Conservation (phyloP, 2,888 invertebrate genomes). For the Eupelmus urozonus region DNA sequence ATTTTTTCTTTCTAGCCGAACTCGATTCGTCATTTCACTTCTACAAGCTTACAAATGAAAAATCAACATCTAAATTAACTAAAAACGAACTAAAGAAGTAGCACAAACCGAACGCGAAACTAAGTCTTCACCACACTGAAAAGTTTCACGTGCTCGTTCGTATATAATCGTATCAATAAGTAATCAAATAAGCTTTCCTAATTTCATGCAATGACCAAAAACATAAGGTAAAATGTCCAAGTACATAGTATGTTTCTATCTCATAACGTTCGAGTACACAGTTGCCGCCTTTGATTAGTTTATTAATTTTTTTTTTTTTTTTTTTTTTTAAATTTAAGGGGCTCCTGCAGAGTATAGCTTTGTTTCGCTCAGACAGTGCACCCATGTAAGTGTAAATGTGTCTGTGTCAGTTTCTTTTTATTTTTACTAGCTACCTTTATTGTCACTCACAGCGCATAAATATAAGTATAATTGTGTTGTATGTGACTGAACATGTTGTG, state of each 20-base stretch:
- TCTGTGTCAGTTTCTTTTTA: conserved; percentile 40
- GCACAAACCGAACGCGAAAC: conserved; percentile 52
- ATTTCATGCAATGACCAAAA: conserved; percentile 55
- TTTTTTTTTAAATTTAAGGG: conserved; percentile 23
- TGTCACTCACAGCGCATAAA: conserved; percentile 22
- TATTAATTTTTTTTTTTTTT: conserved; percentile 23
- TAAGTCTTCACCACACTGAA: conserved; percentile 55
- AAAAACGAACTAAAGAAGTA: conserved; percentile 55
- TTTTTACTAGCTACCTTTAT: neutral
- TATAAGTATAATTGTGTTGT: conserved; percentile 17
- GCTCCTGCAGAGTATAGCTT: conserved; percentile 31
- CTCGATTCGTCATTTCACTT: conserved; percentile 46
- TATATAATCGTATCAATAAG: conserved; percentile 46
- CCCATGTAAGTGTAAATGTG: conserved; percentile 25
- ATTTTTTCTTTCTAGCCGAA: conserved; percentile 50
- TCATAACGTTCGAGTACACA: conserved; percentile 47
- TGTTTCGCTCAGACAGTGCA: conserved; percentile 17
- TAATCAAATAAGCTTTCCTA: conserved; percentile 58
- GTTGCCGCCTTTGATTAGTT: conserved; percentile 21
- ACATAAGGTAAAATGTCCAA: conserved; percentile 42
- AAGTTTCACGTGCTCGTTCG: conserved; percentile 57
- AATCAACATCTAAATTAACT: conserved; percentile 59
- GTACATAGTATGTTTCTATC: conserved; percentile 42
- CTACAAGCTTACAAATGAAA: conserved; percentile 59
- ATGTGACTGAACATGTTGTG: conserved; percentile 14